Evolutionary conservation across 2,113 vertebrate species (phyloP), one percentile per base, ranked within the genome.

Genomic region (Regulus satrapa): DNA sequence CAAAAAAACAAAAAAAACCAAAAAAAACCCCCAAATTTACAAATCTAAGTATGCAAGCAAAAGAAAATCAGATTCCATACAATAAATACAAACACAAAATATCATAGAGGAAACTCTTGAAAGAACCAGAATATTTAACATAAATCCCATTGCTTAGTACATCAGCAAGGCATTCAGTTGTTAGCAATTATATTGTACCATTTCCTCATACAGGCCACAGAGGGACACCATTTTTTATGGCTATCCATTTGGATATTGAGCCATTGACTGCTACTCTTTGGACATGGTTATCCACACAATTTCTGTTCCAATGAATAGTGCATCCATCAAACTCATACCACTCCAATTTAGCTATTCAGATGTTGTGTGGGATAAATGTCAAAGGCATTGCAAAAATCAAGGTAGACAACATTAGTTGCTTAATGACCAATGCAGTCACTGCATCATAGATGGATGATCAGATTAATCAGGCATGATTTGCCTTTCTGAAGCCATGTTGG

Each of bases 221-320:
- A 29, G 20, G 18, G 26, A 63, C 21, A 79, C 2, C 1, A 55
- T 17, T 40, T 43, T 17, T 43, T 54, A 15, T 0, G 0, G 28
- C 34, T 29, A 18, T 69, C 25, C 18, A 18, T 54, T 48, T 74
- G 45, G 34, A 64, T 17, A 9, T 40, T 28, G n/a, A 49, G 13
- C 14, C 0, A 0, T 34, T 34, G 24, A 61, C 36, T 38, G 6
- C 19, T 45, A 14, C 10, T n/a, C 10, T 69, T 49, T 28, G 46
- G 36, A 71, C 23, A 15, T 0, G 3, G 29, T 41, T 36, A 61
- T 26, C 10, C 16, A 51, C 14, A 8, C 9, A 43, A 23, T 63
- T 85, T 19, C 12, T 64, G 55, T 41, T n/a, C 20, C 16, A 58
- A 9, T n/a, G 6, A 75, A 62, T 28, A 68, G 21, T 40, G 20